Evolutionary conservation across 2,888 invertebrate genomes (phyloP), one percentile per base, ranked within the genome.

Genomic region (Oscheius sp.): DNA sequence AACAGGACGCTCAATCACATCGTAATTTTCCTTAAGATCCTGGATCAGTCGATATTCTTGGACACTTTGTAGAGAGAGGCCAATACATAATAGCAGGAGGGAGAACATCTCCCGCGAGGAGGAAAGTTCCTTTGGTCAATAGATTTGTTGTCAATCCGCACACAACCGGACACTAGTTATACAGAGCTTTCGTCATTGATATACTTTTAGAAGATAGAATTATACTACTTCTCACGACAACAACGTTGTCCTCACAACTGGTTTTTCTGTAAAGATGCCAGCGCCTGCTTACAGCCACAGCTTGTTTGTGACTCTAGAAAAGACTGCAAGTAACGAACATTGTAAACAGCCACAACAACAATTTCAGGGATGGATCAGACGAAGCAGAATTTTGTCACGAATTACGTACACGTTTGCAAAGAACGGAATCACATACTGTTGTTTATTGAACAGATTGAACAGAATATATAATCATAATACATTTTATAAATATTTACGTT

Each of bases 1-100:
- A 4, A 82, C 80, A 2, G 83, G 83, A 3, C 83, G 65, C 56
- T 83, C 82, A 17, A 83, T 70, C 1, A 73, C 69, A 57, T 82
- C 79, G 51, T 83, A 83, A 22, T 65, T 54, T 28, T 65, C 65
- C 8, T 65, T 65, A 2, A 65, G 28, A 56, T 65, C 65, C 30
- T 65, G 65, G 4, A 65, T 65, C 0, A 65, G 65, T 28, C 65
- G 51, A 28, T 54, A 65, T 30, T 65, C 65, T 20, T 51, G 44
- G 14, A 56, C 54, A 28, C 54, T 54, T 65, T 65, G 65, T 5
- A 26, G 12, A 17, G 54, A 24, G 5, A 54, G 28, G 14, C 20
- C 28, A 47, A 24, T 24, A 54, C 44, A n/a, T n/a, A 61, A 9
- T 12, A 24, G 14, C 12, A 61, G 47, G 32, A 22, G 61, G 45